Evolutionary conservation across 2,888 invertebrate genomes (phyloP), one percentile per base, ranked within the genome.

Genomic region (Dendrolimus pini): DNA sequence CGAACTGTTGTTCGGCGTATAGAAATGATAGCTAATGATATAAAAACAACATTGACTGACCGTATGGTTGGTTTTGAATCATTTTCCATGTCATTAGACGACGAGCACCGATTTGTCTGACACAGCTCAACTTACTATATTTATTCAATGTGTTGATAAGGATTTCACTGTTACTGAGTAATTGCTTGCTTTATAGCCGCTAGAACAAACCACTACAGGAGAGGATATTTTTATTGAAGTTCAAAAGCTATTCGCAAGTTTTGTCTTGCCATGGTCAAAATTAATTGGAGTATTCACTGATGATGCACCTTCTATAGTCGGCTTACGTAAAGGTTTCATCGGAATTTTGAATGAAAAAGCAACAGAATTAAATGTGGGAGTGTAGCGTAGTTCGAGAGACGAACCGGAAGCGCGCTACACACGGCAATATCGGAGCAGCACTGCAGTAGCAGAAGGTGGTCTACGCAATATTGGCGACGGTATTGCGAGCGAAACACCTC

Each of bases 51-150:
- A 55, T 55, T 55, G 55, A 55, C 55, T 55, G 55, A 55, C 55
- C 55, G 55, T 55, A 55, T 55, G 55, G 55, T 41, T 55, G 55
- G 41, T 55, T 54, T 54, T 54, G 54, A 54, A 18, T 54, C 57
- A 61, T 66, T 63, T 63, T 61, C 63, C 57, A 61, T 64, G 14
- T 61, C 64, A 61, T 52, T 62, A 60, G 67, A 64, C 60, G 64
- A 67, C n/a, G 62, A 64, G 61, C 58, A 65, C 62, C 61, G 65
- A 66, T 62, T 47, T 63, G 57, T 61, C 61, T 62, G 66, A 65
- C 61, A 62, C 61, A 60, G 62, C 63, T 58, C 61, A 61, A 60
- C 60, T 66, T 61, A 57, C 58, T 60, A 54, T 66, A 62, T 66
- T 65, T 63, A 64, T 64, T 62, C 61, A 63, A 42, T 7, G 42